Evolutionary conservation across 2,888 invertebrate genomes (phyloP), one percentile per base, ranked within the genome.

Genomic region (Acleris literana): DNA sequence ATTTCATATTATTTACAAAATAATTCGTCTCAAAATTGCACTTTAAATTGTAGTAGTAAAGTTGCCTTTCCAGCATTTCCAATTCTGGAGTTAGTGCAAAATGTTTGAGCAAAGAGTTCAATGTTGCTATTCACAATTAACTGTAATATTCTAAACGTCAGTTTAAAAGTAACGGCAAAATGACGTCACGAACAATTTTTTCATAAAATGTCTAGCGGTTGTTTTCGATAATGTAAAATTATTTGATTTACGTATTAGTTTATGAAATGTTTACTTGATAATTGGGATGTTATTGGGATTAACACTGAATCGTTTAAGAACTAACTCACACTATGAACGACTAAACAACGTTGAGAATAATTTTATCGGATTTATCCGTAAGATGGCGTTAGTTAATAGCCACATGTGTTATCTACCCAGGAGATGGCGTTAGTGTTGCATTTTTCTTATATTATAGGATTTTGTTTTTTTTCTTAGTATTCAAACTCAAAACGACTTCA

Each of bases 51-150:
- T 6, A n/a, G 17, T 46, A 17, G 17, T n/a, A 17, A 46, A 17
- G 46, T 46, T 46, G 46, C 6, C 2, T 46, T 17, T 46, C 16
- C 16, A 46, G 17, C 7, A 46, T 46, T 46, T 6, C 7, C n/a
- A 0, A 7, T 46, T 16, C n/a, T 17, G 17, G 17, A 46, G 46
- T 46, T 46, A 7, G n/a, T 46, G 7, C 17, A 46, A n/a, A 46
- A 46, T 17, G 7, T n/a, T 17, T n/a, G 5, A n/a, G 46, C 16
- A 46, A 17, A 0, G 75, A 77, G 75, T 76, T 72, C 70, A 58
- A 62, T 56, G 64, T 66, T 70, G 73, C 69, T 69, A 70, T 64
- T 51, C 46, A 68, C 70, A 64, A 68, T 71, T 57, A 44, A 62
- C 39, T 43, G 65, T 68, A 68, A 65, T 69, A 49, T 53, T 29